Conservation (phyloP, 2,888 invertebrate genomes). For the Nymphalis urticae region DNA sequence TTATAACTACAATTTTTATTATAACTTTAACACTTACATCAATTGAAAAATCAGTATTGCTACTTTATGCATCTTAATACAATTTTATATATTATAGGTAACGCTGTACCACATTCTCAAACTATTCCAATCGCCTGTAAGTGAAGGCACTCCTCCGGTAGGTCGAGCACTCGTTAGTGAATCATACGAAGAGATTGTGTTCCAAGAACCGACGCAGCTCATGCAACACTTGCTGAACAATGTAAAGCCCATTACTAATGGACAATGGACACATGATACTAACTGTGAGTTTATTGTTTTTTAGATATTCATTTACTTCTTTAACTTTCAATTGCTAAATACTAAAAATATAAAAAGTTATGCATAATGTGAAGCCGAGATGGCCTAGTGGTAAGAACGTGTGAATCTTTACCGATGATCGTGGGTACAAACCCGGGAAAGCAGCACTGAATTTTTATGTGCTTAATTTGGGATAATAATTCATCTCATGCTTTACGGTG, state of each 20-base stretch:
- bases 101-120: constrained; percentile 97
- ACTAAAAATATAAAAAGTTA: too few relatives aligned
- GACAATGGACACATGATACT: constrained; percentile 91
- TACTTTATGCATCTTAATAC: too few relatives aligned
- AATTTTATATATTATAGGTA: constrained; percentile 80
- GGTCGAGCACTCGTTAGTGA: constrained; percentile 91
- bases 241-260: constrained; percentile 87
- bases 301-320: not conserved
- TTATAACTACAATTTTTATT: not conserved
- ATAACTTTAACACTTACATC: too few relatives aligned
- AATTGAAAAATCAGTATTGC: too few relatives aligned
- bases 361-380: not conserved
- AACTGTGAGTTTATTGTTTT: constrained; percentile 85
- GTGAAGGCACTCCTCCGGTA: constrained; percentile 68
- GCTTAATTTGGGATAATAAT: too few relatives aligned
- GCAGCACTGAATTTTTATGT: too few relatives aligned
- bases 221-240: constrained; percentile 94
- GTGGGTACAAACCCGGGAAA: too few relatives aligned
- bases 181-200: constrained; percentile 97
- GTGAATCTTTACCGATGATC: too few relatives aligned
- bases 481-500: too few relatives aligned
- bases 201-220: constrained; percentile 93
- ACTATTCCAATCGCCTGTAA: constrained; percentile 91
- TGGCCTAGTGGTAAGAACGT: too few relatives aligned
- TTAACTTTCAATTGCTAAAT: too few relatives aligned